phyloP scores from a whole-genome alignment of 2,888 invertebrate species.

The Luperina nickerlii region DNA sequence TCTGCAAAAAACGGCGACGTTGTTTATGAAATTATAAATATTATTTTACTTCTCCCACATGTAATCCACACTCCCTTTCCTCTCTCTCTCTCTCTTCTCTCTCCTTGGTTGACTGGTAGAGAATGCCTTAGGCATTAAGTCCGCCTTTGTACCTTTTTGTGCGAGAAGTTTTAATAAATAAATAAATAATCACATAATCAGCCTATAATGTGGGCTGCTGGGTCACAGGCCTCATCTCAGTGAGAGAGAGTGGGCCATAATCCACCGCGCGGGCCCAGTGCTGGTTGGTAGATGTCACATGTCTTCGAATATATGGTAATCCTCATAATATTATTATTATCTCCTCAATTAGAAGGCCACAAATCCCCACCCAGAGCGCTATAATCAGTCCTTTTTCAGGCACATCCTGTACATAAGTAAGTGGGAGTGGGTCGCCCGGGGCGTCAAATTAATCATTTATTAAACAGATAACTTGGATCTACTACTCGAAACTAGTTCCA shows the following conservation, averaged over 20 bases:
- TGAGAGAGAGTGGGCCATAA: too few species aligned
- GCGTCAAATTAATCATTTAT: slow-evolving; percentile 72
- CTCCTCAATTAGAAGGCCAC: slow-evolving; percentile 15
- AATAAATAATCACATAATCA: too few species aligned
- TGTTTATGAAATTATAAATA: neutral
- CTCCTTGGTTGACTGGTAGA: too few species aligned
- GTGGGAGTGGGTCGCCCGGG: slow-evolving; percentile 51
- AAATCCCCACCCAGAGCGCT: slow-evolving; percentile 18
- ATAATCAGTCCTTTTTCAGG: slow-evolving; percentile 54
- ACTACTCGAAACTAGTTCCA: slow-evolving; percentile 58
- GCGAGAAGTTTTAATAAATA: too few species aligned
- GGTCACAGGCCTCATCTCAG: too few species aligned
- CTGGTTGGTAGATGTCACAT: too few species aligned
- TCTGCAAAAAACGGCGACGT: neutral
- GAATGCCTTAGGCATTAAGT: too few species aligned
- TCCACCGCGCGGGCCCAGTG: too few species aligned
- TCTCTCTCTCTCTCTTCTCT: too few species aligned
- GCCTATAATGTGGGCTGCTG: too few species aligned
- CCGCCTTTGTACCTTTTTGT: too few species aligned
- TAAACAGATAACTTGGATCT: slow-evolving; percentile 66
- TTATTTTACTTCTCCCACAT: neutral
- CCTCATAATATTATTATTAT: neutral
- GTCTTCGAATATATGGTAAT: neutral
- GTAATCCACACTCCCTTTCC: neutral
- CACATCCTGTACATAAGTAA: slow-evolving; percentile 60